Conservation (phyloP, 2,113 vertebrate genomes). For the Lepus americanus region DNA sequence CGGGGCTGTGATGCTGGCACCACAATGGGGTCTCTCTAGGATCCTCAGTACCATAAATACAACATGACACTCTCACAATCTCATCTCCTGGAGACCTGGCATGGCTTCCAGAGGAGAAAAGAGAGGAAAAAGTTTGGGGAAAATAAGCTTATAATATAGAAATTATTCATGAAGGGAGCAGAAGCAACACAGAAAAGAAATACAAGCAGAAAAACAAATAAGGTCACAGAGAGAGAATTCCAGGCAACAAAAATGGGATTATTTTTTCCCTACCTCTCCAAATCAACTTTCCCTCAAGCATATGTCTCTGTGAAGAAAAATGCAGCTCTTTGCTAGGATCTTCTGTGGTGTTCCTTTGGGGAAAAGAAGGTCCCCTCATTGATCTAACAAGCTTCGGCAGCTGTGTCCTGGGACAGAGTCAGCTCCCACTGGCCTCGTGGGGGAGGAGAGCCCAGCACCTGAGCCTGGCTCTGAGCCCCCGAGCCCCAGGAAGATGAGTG, state of each 20-base stretch:
- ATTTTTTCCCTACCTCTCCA: neutral
- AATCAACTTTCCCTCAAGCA: neutral
- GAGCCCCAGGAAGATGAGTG: neutral
- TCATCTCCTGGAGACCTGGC: neutral
- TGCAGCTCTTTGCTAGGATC: neutral
- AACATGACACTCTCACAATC: neutral
- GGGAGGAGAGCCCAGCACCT: neutral
- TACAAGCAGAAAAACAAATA: neutral
- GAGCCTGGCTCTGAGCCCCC: neutral
- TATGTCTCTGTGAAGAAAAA: neutral
- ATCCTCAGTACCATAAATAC: neutral
- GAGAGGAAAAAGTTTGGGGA: neutral
- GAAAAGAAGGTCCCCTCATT: neutral
- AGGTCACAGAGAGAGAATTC: neutral
- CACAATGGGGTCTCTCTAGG: neutral
- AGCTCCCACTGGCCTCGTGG: neutral
- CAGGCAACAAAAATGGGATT: neutral
- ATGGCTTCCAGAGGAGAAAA: neutral
- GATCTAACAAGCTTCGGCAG: neutral
- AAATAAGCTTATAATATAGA: neutral
- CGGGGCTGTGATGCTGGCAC: neutral
- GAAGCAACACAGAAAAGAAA: neutral
- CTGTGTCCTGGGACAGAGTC: too few relatives aligned
- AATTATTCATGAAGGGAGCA: neutral
- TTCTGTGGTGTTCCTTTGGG: neutral